Percentiles rank a stretch among this genome's conserved stretches.
Conservation (phyloP, 2,797 vertebrate species). For the Nannoperca obscura region DNA sequence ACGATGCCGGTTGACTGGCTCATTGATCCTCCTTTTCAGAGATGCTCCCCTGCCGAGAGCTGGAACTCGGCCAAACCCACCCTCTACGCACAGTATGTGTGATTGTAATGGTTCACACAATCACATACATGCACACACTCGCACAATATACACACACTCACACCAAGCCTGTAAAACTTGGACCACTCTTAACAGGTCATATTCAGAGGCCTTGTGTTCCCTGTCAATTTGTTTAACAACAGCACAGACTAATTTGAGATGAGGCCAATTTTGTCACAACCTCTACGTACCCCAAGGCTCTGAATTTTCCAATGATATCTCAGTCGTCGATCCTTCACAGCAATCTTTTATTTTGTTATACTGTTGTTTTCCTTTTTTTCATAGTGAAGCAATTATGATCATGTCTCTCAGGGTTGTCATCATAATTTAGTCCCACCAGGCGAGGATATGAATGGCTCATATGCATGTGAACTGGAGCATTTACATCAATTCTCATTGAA, state of each 20-base stretch:
- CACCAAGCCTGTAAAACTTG: conserved; percentile 20
- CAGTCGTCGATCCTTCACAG: conserved; percentile 39
- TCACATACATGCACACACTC: conserved; percentile 4
- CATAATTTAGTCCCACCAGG: conserved; percentile 70
- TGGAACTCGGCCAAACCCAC: conserved; percentile 67
- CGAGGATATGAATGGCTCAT: conserved; percentile 56
- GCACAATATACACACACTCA: not conserved
- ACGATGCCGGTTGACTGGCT: conserved; percentile 62
- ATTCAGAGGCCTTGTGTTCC: conserved; percentile 37
- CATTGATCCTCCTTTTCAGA: conserved; percentile 77
- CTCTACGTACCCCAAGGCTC: conserved; percentile 34
- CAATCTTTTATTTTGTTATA: conserved; percentile 67
- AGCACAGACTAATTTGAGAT: conserved; percentile 49
- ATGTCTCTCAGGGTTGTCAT: conserved; percentile 73
- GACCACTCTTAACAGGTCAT: conserved; percentile 29
- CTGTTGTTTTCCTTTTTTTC: conserved; percentile 51
- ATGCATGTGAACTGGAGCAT: conserved; percentile 71
- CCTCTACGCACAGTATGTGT: conserved; percentile 36
- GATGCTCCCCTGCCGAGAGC: conserved; percentile 47
- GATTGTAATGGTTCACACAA: conserved; percentile 54
- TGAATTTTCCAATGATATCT: conserved; percentile 59
- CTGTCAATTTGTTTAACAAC: conserved; percentile 57
- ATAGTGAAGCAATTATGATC: conserved; percentile 69
- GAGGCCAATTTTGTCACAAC: conserved; percentile 47
- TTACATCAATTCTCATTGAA: conserved; percentile 68